Base-by-base conservation (phyloP, 1,140 invertebrate genomes). In the Eupristina koningsbergeri region DNA sequence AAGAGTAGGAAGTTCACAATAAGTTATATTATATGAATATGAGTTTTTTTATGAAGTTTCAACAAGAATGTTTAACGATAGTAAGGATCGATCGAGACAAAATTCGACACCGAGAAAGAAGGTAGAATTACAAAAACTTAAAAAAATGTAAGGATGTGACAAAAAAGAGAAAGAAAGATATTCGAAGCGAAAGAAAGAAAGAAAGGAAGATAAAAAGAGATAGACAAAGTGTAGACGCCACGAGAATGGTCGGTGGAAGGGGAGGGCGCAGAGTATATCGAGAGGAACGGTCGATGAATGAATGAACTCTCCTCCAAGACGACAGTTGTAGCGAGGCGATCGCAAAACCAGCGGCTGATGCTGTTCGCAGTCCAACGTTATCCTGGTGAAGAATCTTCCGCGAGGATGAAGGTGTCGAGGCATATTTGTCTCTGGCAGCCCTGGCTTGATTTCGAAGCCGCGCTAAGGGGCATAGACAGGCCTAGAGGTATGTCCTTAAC, bases 361-460 rank as follows among this genome's bases (percentile, higher is more conserved):
- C 11, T 71, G 67, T 36, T 71, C 67, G 67, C 67, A 36, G 29
- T 53, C 1, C 75, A 53, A 29, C 47, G 22, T 29, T 13, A 53
- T 45, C 15, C 73, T n/a, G 79, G 85, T 71, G 77, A 63, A 74
- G 34, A 41, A 77, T 75, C n/a, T n/a, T n/a, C 74, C 74, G 34
- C 76, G 76, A 82, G 34, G 61, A 91, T 91, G 91, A 89, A 90
- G 84, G 79, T 92, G 61, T 85, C 89, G 53, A 86, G 87, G 50
- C 89, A 89, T 63, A 86, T 83, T 31, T 88, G 84, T 77, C 87
- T 92, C 71, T 92, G 91, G 91, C 91, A 92, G 79, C 91, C 91
- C 36, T 92, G 91, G 91, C 88, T 91, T 61, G 89, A 78, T 82
- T 85, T 88, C n/a, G 88, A 89, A 71, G 75, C 73, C 45, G 81